phyloP scores from a whole-genome alignment of 2,888 invertebrate genomes.

The Chloromyia formosa region DNA sequence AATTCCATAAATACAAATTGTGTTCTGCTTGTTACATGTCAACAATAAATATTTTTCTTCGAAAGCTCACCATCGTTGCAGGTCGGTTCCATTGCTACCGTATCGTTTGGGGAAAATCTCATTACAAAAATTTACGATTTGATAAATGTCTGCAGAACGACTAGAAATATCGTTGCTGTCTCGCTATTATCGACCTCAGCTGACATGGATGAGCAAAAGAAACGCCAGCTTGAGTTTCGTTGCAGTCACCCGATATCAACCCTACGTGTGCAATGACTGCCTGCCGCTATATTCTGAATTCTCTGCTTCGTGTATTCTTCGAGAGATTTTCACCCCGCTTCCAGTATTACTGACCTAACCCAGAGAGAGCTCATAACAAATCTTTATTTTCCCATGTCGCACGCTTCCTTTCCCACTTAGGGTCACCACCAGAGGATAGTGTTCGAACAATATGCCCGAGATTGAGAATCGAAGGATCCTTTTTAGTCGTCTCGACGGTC shows the following conservation, averaged over 20 bases:
- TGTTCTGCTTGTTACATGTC: constrained; percentile 9
- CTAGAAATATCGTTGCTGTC: constrained; percentile 16
- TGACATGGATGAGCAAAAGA: background rate
- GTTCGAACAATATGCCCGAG: background rate
- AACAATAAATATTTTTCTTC: constrained; percentile 9
- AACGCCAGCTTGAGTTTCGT: background rate
- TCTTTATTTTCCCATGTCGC: too few relatives aligned
- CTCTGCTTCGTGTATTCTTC: too few relatives aligned
- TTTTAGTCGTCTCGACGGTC: background rate
- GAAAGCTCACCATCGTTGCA: background rate
- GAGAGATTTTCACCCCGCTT: too few relatives aligned
- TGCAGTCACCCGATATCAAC: background rate
- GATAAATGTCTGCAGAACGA: constrained; percentile 28
- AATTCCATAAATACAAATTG: background rate
- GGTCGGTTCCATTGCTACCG: background rate
- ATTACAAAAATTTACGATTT: constrained; percentile 22
- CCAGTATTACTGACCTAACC: too few relatives aligned
- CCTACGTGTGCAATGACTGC: background rate
- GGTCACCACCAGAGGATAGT: background rate
- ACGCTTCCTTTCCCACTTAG: background rate
- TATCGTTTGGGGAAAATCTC: constrained; percentile 1
- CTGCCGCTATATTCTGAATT: too few relatives aligned
- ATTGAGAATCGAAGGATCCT: background rate
- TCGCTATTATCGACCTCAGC: background rate
- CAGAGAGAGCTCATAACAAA: too few relatives aligned